Percentiles rank a stretch among this genome's conserved stretches.
These are phyloP conservation scores for Alviniconcha marisindica DNA, from an alignment of 1,140 invertebrate genomes.

Conservation along the genomic window DNA sequence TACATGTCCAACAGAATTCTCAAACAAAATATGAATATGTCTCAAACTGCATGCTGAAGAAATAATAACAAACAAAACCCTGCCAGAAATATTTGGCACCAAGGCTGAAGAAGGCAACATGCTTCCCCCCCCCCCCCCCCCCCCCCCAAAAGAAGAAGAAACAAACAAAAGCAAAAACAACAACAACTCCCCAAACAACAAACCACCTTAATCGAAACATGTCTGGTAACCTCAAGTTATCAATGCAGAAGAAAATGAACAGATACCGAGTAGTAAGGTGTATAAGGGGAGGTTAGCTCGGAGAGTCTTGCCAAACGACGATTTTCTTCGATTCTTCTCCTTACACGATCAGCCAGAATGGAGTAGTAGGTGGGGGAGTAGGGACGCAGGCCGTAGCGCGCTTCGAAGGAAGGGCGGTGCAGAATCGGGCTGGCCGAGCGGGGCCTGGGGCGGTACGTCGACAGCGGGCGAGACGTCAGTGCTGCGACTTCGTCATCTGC, in stretches of 20 bases:
- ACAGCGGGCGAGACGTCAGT: conserved; percentile 39
- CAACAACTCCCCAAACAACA: too few species aligned
- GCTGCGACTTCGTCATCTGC: conserved; percentile 59
- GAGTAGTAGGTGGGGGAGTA: conserved; percentile 37
- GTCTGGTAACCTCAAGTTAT: too few species aligned
- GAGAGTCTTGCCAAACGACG: conserved; percentile 29
- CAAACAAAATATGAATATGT: too few species aligned
- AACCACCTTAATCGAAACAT: too few species aligned
- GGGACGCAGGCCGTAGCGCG: conserved; percentile 41
- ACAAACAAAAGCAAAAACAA: too few species aligned
- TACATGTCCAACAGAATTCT: too few species aligned
- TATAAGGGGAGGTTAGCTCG: neutral
- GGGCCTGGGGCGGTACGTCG: conserved; percentile 40
- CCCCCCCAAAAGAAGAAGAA: too few species aligned
- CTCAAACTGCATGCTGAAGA: too few species aligned
- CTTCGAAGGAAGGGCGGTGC: conserved; percentile 47
- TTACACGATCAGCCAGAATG: conserved; percentile 31
- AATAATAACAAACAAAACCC: too few species aligned
- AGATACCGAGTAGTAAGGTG: neutral
- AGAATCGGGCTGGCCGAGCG: conserved; percentile 58
- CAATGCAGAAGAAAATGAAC: neutral
- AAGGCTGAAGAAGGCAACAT: too few species aligned
- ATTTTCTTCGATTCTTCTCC: conserved; percentile 14
- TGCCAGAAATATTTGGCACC: too few species aligned
- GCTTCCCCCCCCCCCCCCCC: too few species aligned